Base-by-base conservation (phyloP, 1,140 invertebrate species). In the Calliphora vicina region DNA sequence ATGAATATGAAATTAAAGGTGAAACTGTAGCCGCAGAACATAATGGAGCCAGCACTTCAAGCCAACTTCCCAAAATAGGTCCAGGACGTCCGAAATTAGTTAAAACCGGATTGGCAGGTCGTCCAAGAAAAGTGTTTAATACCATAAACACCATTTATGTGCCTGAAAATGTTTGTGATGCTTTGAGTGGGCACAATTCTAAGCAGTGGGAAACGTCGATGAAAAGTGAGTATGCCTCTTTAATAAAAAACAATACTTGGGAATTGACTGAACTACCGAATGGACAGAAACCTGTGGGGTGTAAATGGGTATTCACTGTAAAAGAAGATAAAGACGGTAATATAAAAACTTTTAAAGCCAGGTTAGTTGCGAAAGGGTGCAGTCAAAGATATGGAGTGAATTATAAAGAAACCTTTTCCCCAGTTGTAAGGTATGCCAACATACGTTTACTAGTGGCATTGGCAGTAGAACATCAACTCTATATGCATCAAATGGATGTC, bases 401-500 rank as follows among this genome's bases (percentile, higher is more conserved):
- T 82, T 88, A 89, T 73, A 29, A 87, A 83, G 86, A 87, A 82
- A 86, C 87, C 71, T 88, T 85, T 72, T 85, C 88, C 74, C 87
- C 85, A 35, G 88, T 89, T 10, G 35, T 73, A n/a, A 45, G 42
- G 20, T 76, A 45, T n/a, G 42, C 84, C 35, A 84, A 81, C 25
- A 83, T 86, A 57, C 67, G 80, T 73, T 6, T 82, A 50, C 17
- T 86, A 26, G 27, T 83, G 4, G 50, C 81, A 26, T n/a, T 73
- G 13, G 10, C 67, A 42, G 67, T 73, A 12, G 26, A 73, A n/a
- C 17, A 29, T 17, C 43, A 76, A 50, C 82, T 89, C 15, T 29
- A 87, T 4, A 83, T 91, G 0, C 71, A 82, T 0, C 88, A 91
- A 20, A 82, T 90, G 27, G 90, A 91, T 84, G 84, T 91, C 10